phyloP scores from a whole-genome alignment of 92 coral and sea anemone genomes.

The Actinostola sp. region DNA sequence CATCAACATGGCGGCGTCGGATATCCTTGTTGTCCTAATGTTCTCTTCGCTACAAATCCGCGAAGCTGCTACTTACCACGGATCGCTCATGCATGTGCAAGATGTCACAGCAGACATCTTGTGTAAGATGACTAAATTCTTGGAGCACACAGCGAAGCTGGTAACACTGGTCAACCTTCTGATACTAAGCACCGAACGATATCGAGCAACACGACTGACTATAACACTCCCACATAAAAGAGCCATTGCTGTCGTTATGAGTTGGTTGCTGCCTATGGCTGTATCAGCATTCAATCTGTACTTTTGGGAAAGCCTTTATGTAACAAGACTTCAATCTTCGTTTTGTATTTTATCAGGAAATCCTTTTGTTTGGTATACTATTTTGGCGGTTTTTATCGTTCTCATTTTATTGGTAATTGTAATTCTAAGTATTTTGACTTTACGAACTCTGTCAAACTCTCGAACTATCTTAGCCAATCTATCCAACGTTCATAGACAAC shows the following conservation, averaged over 20 bases:
- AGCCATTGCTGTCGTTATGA: neutral
- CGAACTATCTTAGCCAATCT: neutral
- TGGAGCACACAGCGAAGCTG: neutral
- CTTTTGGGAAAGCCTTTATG: neutral
- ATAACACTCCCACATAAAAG: neutral
- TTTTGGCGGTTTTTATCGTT: neutral
- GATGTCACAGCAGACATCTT: neutral
- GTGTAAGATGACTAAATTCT: neutral
- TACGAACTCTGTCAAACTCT: neutral
- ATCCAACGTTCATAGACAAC: neutral
- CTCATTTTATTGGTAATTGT: neutral
- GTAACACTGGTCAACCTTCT: slow-evolving; percentile 12
- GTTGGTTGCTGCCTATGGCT: slow-evolving; percentile 3
- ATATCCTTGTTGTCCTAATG: slow-evolving; percentile 1
- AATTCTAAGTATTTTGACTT: slow-evolving; percentile 3
- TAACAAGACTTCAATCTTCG: no score
- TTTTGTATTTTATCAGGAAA: no score
- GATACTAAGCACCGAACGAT: slow-evolving; percentile 19
- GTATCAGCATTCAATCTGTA: neutral
- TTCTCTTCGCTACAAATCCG: neutral
- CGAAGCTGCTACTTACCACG: neutral
- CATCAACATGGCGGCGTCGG: slow-evolving; percentile 23
- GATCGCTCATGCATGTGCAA: no score
- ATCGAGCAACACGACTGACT: slow-evolving; percentile 14
- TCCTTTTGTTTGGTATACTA: neutral